Conservation (phyloP, 2,797 vertebrate species). For the Acridotheres tristis region DNA sequence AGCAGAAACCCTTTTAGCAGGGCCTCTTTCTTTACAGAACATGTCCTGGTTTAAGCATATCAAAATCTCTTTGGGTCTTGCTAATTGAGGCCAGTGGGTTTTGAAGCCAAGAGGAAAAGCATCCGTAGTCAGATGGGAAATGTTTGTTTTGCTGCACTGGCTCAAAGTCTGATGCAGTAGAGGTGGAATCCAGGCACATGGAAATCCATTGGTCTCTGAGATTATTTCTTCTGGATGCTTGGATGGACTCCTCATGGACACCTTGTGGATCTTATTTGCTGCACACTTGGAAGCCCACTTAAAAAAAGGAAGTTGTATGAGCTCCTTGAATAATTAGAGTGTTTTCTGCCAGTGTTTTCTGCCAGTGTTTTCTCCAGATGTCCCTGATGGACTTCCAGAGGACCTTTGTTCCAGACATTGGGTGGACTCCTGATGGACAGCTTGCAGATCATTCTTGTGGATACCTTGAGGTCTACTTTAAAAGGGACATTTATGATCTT, state of each 20-base stretch:
- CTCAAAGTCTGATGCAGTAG: not conserved
- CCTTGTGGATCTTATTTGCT: not conserved
- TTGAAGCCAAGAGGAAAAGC: not conserved
- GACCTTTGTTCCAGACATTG: not conserved
- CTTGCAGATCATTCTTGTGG: not conserved
- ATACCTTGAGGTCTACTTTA: rapidly evolving
- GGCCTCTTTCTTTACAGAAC: not conserved
- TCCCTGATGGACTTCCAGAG: not conserved
- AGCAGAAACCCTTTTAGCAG: not conserved
- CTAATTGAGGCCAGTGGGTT: not conserved
- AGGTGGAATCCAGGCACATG: not conserved
- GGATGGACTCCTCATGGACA: rapidly evolving
- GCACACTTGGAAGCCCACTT: not conserved
- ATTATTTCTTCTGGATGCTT: not conserved
- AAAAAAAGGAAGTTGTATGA: not conserved
- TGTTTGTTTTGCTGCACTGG: not conserved
- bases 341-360: not conserved
- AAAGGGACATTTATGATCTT: not conserved
- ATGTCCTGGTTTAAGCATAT: not conserved
- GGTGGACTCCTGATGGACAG: not conserved
- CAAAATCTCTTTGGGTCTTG: not conserved
- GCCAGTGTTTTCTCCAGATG: not conserved
- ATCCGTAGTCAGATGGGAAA: not conserved
- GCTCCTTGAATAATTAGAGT: not conserved
- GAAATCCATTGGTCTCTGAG: not conserved